Evolutionary conservation across 1,140 invertebrate species (phyloP).

Genomic region (Philaenus spumarius): DNA sequence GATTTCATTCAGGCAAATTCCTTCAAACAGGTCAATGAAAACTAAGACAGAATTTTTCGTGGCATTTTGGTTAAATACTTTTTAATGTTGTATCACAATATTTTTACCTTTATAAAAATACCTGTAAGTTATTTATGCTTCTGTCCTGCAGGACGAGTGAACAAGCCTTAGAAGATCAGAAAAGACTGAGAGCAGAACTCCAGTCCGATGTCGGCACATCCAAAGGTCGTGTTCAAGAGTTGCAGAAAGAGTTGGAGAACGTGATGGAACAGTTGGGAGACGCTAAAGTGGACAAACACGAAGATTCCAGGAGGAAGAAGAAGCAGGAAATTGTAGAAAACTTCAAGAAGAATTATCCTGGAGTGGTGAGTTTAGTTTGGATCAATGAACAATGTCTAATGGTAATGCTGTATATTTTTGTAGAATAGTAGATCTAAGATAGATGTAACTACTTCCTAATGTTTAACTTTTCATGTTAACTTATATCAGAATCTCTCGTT

Average conservation of each 20-base stretch:
- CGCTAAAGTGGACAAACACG: slow-evolving; percentile 96
- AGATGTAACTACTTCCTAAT: neutral
- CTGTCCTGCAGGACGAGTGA: slow-evolving; percentile 60
- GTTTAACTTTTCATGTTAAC: too few species aligned
- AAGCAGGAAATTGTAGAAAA: slow-evolving; percentile 98
- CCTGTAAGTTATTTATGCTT: too few species aligned
- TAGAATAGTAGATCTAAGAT: slow-evolving; percentile 5
- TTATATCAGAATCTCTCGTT: too few species aligned
- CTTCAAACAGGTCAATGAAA: too few species aligned
- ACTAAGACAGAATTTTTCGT: too few species aligned
- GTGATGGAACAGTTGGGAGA: slow-evolving; percentile 92
- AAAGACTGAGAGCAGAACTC: slow-evolving; percentile 65
- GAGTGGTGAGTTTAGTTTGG: slow-evolving; percentile 69
- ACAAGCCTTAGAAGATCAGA: slow-evolving; percentile 80
- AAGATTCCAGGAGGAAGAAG: slow-evolving; percentile 88
- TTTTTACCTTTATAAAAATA: too few species aligned
- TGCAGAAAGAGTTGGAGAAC: slow-evolving; percentile 81
- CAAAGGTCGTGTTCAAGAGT: slow-evolving; percentile 79
- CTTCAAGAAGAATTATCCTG: slow-evolving; percentile 93
- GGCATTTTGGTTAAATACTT: slow-evolving; percentile 5
- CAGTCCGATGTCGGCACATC: slow-evolving; percentile 84
- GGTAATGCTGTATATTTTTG: slow-evolving; percentile 8
- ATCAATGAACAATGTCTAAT: neutral
- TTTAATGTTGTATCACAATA: too few species aligned
- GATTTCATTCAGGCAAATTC: too few species aligned